A percentile compares a stretch with the other conserved stretches of the same genome.
phyloP scores from a whole-genome alignment of 2,113 vertebrate genomes.

The Fregata magnificens region DNA sequence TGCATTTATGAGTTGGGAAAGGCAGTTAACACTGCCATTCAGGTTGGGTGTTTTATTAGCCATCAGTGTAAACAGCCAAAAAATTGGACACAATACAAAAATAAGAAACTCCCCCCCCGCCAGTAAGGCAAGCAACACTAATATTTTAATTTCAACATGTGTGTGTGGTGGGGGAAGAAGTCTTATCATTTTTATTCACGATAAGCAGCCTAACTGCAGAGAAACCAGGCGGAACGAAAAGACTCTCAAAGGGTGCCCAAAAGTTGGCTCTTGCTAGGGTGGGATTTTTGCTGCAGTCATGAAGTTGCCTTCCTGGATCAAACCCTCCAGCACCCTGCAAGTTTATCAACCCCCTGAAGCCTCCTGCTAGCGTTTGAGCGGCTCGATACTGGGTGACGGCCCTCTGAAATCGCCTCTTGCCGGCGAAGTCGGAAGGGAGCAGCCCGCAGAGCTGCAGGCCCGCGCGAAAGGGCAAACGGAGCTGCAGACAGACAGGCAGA shows the following conservation, averaged over 20 bases:
- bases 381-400: no score
- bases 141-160: background rate
- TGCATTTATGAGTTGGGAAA: background rate
- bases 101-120: no score
- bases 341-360: background rate
- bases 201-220: background rate
- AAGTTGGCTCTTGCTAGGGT: background rate
- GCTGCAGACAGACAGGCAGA: no score
- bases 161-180: background rate
- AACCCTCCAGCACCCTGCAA: background rate
- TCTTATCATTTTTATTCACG: background rate
- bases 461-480: background rate
- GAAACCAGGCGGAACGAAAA: background rate
- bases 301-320: background rate
- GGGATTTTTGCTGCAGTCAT: accelerated
- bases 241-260: background rate
- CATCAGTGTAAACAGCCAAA: background rate
- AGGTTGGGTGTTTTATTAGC: background rate
- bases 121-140: background rate
- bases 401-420: background rate
- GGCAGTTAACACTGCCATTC: background rate
- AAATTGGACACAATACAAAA: background rate
- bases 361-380: background rate
- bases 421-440: background rate
- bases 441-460: background rate